Conservation (phyloP, 2,113 vertebrate species). For the Hippocampus guttulatus region DNA sequence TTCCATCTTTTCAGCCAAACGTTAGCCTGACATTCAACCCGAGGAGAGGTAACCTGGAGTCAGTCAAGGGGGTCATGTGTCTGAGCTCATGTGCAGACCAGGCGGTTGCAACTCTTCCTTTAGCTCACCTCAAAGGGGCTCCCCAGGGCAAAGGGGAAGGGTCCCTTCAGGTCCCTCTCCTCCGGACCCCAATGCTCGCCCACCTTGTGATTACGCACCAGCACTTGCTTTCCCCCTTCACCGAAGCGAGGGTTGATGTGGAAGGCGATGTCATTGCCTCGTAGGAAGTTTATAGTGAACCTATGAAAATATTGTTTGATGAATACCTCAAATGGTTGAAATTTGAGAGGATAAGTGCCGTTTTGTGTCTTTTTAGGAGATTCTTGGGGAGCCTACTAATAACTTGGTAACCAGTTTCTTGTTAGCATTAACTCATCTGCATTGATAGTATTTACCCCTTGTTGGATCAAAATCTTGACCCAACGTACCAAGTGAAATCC, state of each 20-base stretch:
- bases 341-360: not conserved
- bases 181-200: conserved; percentile 72
- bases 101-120: not conserved
- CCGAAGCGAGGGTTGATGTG: conserved; percentile 77
- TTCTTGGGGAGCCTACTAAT: no score
- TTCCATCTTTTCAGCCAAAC: conserved; percentile 55
- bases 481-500: no score
- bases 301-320: conserved; percentile 31
- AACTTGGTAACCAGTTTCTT: no score
- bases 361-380: not conserved
- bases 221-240: conserved; percentile 64
- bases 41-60: conserved; percentile 51
- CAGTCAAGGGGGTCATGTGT: conserved; percentile 32
- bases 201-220: conserved; percentile 73
- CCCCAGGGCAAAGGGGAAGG: conserved; percentile 69
- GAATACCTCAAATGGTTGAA: not conserved
- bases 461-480: no score
- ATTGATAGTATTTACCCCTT: no score
- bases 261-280: conserved; percentile 74
- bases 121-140: conserved; percentile 72
- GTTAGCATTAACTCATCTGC: no score
- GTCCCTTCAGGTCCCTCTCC: conserved; percentile 66
- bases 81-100: no score
- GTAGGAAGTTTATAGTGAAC: conserved; percentile 76
- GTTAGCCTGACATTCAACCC: conserved; percentile 58